Base-by-base conservation (phyloP, 2,888 invertebrate genomes). In the Stenurella melanura region DNA sequence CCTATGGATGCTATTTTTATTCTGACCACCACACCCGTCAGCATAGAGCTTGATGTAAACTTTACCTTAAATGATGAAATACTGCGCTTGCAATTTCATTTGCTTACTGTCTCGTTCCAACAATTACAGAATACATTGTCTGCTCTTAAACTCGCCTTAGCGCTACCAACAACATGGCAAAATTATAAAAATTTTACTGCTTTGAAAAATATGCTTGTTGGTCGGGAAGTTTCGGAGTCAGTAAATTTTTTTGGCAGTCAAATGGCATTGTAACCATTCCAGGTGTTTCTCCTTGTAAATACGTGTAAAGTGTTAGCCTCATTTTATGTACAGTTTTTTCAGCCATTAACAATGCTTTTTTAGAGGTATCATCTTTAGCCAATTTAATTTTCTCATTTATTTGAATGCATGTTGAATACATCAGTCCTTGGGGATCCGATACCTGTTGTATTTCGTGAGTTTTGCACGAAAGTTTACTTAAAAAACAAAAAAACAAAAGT, bases 221-320 rank as follows among this genome's bases (percentile, higher is more conserved):
- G 50, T 50, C 50, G 6, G n/a, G 50, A n/a, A 50, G n/a, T 50
- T 50, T 50, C 15, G n/a, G 50, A 50, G n/a, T 15, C 6, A 6
- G n/a, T n/a, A 50, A 50, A n/a, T 50, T 50, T n/a, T 50, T 50
- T 50, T 50, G 50, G 50, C 50, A n/a, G 50, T 50, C 50, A 15
- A 15, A 50, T 50, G 50, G n/a, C n/a, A 50, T 50, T 50, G n/a
- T 50, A n/a, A n/a, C 50, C 50, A 50, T n/a, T n/a, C 15, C 50
- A 50, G 15, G 5, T 50, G 6, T 50, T 15, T 3, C 50, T 15
- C 12, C n/a, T n/a, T n/a, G 50, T 50, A 50, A 50, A n/a, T 6
- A 50, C 3, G 15, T n/a, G 15, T 4, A 50, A n/a, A n/a, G n/a
- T 6, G 50, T 42, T 7, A 42, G 42, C 42, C 15, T 42, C 42